Conservation (phyloP, 2,797 vertebrate species). For the Triplophysa bombifrons region DNA sequence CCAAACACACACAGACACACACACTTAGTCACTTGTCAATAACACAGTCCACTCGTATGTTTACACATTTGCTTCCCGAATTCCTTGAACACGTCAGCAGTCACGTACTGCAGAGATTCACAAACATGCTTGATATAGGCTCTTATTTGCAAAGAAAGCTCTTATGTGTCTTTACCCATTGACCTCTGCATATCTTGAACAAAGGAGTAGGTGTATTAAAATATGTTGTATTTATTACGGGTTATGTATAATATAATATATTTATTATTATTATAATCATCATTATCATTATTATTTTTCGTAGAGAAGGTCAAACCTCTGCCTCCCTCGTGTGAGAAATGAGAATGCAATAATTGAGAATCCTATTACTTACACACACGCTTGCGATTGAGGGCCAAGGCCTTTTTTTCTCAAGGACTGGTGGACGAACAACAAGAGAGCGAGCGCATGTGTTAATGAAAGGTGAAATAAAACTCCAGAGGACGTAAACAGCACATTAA, state of each 20-base stretch:
- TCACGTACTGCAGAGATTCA: conserved; percentile 22
- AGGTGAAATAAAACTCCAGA: conserved; percentile 60
- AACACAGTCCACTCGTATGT: conserved; percentile 53
- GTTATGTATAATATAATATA: conserved; percentile 40
- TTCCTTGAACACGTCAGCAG: conserved; percentile 39
- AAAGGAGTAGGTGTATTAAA: conserved; percentile 54
- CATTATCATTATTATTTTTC: conserved; percentile 37
- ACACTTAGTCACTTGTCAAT: conserved; percentile 56
- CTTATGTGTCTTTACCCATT: conserved; percentile 40
- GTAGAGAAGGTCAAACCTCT: conserved; percentile 42
- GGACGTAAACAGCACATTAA: conserved; percentile 65
- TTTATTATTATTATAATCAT: conserved; percentile 46
- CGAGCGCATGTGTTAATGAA: conserved; percentile 59
- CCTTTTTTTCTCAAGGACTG: conserved; percentile 29
- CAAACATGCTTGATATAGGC: conserved; percentile 4
- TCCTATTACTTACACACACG: conserved; percentile 20
- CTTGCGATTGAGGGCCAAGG: conserved; percentile 21
- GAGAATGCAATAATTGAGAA: conserved; percentile 54
- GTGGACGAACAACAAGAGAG: conserved; percentile 47
- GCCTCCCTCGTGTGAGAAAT: conserved; percentile 47
- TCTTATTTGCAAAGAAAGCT: conserved; percentile 44
- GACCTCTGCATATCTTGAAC: conserved; percentile 44
- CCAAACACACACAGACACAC: conserved; percentile 26
- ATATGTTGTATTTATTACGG: conserved; percentile 50
- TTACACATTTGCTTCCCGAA: conserved; percentile 55